These are phyloP conservation scores for Subacronicta megacephala DNA, from an alignment of 2,888 invertebrate species.

Conservation along the genomic window DNA sequence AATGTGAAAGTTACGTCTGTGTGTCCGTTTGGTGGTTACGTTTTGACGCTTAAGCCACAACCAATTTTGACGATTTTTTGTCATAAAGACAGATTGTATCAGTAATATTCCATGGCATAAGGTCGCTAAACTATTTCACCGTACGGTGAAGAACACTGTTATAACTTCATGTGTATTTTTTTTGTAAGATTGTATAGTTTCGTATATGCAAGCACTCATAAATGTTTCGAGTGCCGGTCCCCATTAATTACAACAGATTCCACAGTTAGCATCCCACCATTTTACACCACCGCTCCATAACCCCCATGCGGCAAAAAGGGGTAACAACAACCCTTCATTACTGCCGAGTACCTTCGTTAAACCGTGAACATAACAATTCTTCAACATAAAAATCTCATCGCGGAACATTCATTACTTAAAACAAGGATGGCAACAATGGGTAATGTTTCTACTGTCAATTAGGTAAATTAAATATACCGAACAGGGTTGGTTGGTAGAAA, in stretches of 20 bases:
- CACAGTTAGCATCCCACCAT: slow-evolving; percentile 47
- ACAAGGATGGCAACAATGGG: slow-evolving; percentile 62
- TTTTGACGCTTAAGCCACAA: too few species aligned
- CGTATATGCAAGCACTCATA: slow-evolving; percentile 9
- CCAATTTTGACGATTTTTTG: too few species aligned
- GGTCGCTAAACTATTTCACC: too few species aligned
- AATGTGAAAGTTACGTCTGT: too few species aligned
- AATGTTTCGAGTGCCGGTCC: slow-evolving; percentile 26
- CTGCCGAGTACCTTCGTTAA: slow-evolving; percentile 71
- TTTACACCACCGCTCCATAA: slow-evolving; percentile 35
- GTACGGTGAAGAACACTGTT: too few species aligned
- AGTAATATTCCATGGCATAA: too few species aligned
- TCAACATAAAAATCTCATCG: slow-evolving; percentile 71
- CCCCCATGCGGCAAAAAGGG: slow-evolving; percentile 52
- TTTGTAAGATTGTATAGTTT: too few species aligned
- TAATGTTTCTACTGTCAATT: slow-evolving; percentile 80
- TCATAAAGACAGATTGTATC: too few species aligned
- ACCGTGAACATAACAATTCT: slow-evolving; percentile 65
- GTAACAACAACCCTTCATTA: slow-evolving; percentile 71
- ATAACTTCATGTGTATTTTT: too few species aligned
- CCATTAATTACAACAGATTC: slow-evolving; percentile 53
- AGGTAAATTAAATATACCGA: slow-evolving; percentile 83
- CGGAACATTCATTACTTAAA: slow-evolving; percentile 72
- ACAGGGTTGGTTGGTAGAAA: slow-evolving; percentile 72
- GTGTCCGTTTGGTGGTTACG: too few species aligned